These are phyloP conservation scores for Pagetopsis macropterus DNA, from an alignment of 2,797 vertebrate genomes.

Conservation along the genomic window DNA sequence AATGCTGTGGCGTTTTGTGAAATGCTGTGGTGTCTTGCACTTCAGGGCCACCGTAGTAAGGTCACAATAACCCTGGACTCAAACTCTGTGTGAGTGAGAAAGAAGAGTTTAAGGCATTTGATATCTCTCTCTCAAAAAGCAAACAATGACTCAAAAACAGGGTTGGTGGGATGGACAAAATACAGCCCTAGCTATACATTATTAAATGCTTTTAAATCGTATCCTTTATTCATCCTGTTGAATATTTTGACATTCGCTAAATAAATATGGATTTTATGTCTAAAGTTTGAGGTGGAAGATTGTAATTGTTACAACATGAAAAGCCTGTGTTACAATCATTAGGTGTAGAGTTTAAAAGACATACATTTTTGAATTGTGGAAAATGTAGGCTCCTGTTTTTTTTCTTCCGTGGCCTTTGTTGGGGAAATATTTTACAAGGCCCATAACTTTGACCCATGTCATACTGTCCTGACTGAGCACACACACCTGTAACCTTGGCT, in stretches of 20 bases:
- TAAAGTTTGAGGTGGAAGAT: background rate
- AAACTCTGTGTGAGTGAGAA: slow-evolving; percentile 11
- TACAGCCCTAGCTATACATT: background rate
- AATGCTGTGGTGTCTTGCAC: too few species aligned
- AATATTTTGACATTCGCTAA: background rate
- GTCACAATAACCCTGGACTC: slow-evolving; percentile 18
- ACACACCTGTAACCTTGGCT: too few species aligned
- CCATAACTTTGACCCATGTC: too few species aligned
- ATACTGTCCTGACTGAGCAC: too few species aligned
- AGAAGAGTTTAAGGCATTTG: slow-evolving; percentile 17
- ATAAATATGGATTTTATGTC: too few species aligned
- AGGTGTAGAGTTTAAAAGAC: too few species aligned
- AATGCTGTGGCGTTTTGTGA: too few species aligned
- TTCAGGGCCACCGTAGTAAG: background rate
- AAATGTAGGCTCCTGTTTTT: background rate
- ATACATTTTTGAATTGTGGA: background rate
- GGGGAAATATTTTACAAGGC: too few species aligned
- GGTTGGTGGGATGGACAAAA: background rate
- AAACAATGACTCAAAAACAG: background rate
- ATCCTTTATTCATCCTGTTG: background rate
- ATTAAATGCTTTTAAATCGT: background rate
- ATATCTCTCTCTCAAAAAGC: background rate
- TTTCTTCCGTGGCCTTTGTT: background rate
- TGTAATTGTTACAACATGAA: too few species aligned
- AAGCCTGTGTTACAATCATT: background rate